A percentile compares a stretch with the other conserved stretches of the same genome.
Evolutionary conservation across 1,140 invertebrate genomes (phyloP).

Genomic region (Dreissena rostriformis): DNA sequence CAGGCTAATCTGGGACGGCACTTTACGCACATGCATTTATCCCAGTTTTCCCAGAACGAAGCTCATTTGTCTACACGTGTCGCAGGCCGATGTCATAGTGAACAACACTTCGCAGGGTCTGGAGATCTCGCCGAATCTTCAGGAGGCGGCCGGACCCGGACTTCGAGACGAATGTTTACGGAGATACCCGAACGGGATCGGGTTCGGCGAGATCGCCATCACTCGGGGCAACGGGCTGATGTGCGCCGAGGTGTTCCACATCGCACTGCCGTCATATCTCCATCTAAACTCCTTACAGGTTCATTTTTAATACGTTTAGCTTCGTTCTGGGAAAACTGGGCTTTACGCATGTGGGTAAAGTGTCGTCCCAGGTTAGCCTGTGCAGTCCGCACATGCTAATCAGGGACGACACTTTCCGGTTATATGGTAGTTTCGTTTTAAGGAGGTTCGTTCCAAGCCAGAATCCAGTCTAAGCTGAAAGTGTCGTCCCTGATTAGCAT

Average conservation of each 20-base stretch:
- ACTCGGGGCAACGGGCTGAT: slow-evolving; percentile 43
- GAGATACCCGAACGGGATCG: slow-evolving; percentile 54
- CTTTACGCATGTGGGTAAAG: too few relatives aligned
- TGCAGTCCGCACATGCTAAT: too few relatives aligned
- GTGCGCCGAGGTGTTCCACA: slow-evolving; percentile 50
- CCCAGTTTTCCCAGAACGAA: too few relatives aligned
- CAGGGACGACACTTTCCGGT: too few relatives aligned
- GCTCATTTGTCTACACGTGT: not conserved
- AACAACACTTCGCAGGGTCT: slow-evolving; percentile 45
- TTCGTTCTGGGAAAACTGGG: too few relatives aligned
- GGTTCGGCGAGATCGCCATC: slow-evolving; percentile 37
- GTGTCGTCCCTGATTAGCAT: too few relatives aligned
- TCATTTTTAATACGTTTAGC: not conserved
- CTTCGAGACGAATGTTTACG: slow-evolving; percentile 45
- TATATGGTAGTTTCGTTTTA: too few relatives aligned
- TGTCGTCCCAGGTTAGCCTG: too few relatives aligned
- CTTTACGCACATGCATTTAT: too few relatives aligned
- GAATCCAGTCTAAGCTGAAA: too few relatives aligned
- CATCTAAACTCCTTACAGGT: slow-evolving; percentile 3
- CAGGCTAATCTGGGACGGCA: too few relatives aligned
- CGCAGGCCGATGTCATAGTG: slow-evolving; percentile 56
- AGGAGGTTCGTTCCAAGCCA: too few relatives aligned
- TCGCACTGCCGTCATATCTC: slow-evolving; percentile 17
- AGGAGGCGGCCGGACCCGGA: slow-evolving; percentile 29
- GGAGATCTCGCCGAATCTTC: slow-evolving; percentile 23